Evolutionary conservation across 2,113 vertebrate species (phyloP).

Genomic region (Oceanodroma tethys): DNA sequence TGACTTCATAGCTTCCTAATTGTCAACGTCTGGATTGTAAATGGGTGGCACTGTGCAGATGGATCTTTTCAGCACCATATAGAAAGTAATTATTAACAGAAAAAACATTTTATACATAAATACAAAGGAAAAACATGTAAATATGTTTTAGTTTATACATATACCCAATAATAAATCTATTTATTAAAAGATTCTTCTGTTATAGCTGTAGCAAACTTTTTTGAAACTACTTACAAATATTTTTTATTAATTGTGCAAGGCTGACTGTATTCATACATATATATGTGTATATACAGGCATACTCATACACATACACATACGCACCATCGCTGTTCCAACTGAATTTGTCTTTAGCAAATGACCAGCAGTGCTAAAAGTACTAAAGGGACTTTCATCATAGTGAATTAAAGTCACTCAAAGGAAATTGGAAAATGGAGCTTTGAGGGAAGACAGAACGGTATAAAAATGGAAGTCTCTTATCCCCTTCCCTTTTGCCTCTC

Average conservation of each 20-base stretch:
- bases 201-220: neutral
- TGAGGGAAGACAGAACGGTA: neutral
- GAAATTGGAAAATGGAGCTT: neutral
- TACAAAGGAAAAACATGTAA: neutral
- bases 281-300: neutral
- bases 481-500: neutral
- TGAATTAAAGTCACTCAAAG: neutral
- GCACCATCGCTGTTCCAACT: neutral
- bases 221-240: neutral
- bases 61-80: neutral
- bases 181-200: neutral
- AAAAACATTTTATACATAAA: neutral
- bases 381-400: neutral
- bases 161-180: neutral
- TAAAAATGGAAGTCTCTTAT: neutral
- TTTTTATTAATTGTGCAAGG: neutral
- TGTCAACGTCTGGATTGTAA: neutral
- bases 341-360: neutral
- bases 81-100: neutral
- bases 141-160: neutral
- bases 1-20: neutral
- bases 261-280: neutral
- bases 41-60: neutral
- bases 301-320: fast-evolving
- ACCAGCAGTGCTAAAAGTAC: neutral